Percentiles rank a stretch among this genome's conserved stretches.
Conservation (phyloP, 2,888 invertebrate genomes). For the Platerodrilus igneus region DNA sequence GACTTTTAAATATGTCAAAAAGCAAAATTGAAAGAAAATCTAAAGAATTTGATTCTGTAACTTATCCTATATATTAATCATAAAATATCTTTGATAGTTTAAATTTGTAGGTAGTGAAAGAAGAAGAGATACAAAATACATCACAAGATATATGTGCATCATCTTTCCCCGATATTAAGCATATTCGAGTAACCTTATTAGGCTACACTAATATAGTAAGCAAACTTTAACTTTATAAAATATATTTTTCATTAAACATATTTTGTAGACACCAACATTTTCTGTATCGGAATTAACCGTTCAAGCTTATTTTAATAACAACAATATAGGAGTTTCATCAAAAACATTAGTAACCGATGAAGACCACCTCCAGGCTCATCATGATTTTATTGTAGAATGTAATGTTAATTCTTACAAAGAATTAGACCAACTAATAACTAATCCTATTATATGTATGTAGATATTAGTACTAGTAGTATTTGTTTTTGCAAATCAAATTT, state of each 20-base stretch:
- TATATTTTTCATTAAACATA: neutral
- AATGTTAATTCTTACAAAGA: conserved; percentile 16
- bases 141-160: no score
- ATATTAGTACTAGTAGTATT: conserved; percentile 3
- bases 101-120: no score
- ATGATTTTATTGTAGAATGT: conserved; percentile 20
- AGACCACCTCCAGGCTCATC: conserved; percentile 16
- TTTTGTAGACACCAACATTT: conserved; percentile 28
- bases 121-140: no score
- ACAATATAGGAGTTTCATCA: conserved; percentile 30
- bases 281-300: conserved; percentile 33
- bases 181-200: conserved; percentile 1
- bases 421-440: conserved; percentile 24
- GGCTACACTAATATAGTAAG: conserved; percentile 5
- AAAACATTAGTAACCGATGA: conserved; percentile 23
- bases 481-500: conserved; percentile 5
- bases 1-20: no score
- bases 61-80: no score
- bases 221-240: neutral
- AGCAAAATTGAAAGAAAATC: no score
- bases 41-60: no score
- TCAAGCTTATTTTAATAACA: conserved; percentile 28
- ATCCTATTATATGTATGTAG: conserved; percentile 25
- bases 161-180: conserved; percentile 3
- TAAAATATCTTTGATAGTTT: no score